Evolutionary conservation across 2,113 vertebrate genomes (phyloP), one percentile per base, ranked within the genome.

Genomic region (Pelmatolapia mariae): DNA sequence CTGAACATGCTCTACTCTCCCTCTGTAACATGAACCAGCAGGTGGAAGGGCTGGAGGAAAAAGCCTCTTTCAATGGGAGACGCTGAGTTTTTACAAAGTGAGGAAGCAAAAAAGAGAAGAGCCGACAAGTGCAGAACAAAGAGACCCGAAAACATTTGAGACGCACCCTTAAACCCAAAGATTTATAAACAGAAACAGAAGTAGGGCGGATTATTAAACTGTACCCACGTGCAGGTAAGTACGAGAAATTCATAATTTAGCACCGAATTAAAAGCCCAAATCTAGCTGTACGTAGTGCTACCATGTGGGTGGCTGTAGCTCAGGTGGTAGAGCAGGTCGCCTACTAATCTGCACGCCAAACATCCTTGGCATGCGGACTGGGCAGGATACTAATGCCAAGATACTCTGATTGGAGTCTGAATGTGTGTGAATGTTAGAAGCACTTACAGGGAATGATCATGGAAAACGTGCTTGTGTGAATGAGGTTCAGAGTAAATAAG

Each of bases 351-450:
- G 61, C 59, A 63, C 4, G 1, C 61, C 59, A 63, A 36, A 63
- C 31, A 63, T 63, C 59, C 29, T 0, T 0, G 9, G 29, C 59
- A 33, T 33, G 57, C 1, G 0, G 29, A 1, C 1, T 61, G 57
- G 29, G 57, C 57, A 33, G 29, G 16, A 19, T 61, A 33, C 29
- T 2, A 33, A 61, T 8, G 16, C 57, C 57, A 61, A 10, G 29
- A 33, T 61, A 61, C 29, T 61, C 2, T 5, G 3, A 19, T 33
- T 61, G 57, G 57, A 19, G 57, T 61, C 57, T 61, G 57, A 33
- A 61, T 31, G 57, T 61, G 57, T 61, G 8, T 61, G 57, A 61
- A 61, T 3, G 29, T 61, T 61, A 19, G 5, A 61, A 61, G 57
- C 57, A 33, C 29, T 19, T 61, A 0, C 57, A 61, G 57, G 29